phyloP scores from a whole-genome alignment of 2,888 invertebrate species.

The Didymodactylos carnosus region DNA sequence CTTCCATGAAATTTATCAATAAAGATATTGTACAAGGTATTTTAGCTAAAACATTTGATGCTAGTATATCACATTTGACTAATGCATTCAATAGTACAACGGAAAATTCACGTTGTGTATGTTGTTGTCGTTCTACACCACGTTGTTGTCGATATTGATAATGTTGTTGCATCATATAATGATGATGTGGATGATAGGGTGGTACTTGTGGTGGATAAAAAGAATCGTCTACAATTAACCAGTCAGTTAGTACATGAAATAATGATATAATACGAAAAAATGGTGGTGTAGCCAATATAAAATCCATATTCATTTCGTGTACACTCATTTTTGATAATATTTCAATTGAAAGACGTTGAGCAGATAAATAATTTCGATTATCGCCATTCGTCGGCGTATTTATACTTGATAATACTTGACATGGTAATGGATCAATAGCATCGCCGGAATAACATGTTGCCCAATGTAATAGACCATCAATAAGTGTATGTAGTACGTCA shows the following conservation, averaged over 20 bases:
- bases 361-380: too few species aligned
- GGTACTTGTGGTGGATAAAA: not conserved
- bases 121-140: conserved; percentile 52
- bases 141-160: conserved; percentile 43
- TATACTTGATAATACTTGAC: conserved; percentile 39
- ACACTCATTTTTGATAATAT: conserved; percentile 91
- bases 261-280: not conserved
- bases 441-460: conserved; percentile 83
- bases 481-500: conserved; percentile 48
- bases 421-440: conserved; percentile 80
- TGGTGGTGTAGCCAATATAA: conserved; percentile 80
- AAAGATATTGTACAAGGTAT: conserved; percentile 61
- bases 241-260: not conserved
- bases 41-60: conserved; percentile 56
- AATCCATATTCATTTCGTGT: conserved; percentile 85
- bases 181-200: too few species aligned
- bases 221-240: not conserved
- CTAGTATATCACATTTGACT: conserved; percentile 39
- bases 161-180: too few species aligned
- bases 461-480: conserved; percentile 92
- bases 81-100: conserved; percentile 84
- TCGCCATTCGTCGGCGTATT: too few species aligned
- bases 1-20: conserved; percentile 73
- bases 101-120: conserved; percentile 65
- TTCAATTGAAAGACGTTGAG: conserved; percentile 78